Conservation (phyloP, 2,888 invertebrate species). For the Drosophila parthenogenetica region DNA sequence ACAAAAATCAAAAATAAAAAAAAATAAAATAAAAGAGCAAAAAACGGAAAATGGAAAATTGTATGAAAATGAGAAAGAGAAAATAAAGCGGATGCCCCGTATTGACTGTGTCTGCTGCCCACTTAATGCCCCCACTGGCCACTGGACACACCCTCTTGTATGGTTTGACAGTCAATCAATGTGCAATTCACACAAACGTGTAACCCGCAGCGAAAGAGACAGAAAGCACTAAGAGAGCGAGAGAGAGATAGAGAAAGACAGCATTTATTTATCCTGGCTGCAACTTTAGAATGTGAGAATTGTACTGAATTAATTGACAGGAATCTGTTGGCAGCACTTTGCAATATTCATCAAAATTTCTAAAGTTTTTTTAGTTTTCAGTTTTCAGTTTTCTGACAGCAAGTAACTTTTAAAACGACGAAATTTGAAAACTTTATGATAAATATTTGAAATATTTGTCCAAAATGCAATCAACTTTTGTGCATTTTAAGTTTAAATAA, state of each 20-base stretch:
- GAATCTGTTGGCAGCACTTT: slow-evolving; percentile 2
- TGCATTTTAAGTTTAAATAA: not conserved
- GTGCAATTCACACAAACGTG: slow-evolving; percentile 17
- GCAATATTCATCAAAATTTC: slow-evolving; percentile 21
- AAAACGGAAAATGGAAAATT: slow-evolving; percentile 4
- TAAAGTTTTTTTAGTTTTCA: slow-evolving; percentile 4
- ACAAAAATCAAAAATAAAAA: slow-evolving; percentile 8
- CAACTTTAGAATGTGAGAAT: slow-evolving; percentile 2
- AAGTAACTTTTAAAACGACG: not conserved
- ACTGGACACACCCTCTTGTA: not conserved
- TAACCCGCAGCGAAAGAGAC: not conserved
- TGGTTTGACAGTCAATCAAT: slow-evolving; percentile 63
- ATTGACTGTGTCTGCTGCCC: slow-evolving; percentile 3
- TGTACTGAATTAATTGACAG: slow-evolving; percentile 24
- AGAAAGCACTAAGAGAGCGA: not conserved
- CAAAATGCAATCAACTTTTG: not conserved
- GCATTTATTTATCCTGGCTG: not conserved
- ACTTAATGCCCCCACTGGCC: not conserved
- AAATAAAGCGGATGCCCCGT: not conserved
- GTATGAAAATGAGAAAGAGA: not conserved
- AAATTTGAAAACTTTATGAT: not conserved
- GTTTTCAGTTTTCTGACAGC: slow-evolving; percentile 4
- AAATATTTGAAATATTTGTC: not conserved
- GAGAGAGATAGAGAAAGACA: slow-evolving; percentile 1
- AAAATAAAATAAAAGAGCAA: not conserved